Conservation (phyloP, 53 echinoderm and acorn worm genomes). For the Crossaster papposus region DNA sequence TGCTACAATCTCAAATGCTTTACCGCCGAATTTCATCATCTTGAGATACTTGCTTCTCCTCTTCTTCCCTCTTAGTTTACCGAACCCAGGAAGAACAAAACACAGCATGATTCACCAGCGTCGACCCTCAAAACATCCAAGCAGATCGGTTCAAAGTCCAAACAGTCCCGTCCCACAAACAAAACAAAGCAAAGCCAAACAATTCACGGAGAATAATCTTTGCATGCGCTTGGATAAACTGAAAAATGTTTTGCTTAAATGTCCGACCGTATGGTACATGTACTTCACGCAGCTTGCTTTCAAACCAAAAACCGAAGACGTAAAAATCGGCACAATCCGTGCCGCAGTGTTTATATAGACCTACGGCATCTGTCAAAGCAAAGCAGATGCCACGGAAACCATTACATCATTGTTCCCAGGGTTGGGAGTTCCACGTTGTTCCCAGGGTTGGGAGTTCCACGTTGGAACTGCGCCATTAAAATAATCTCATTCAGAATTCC, state of each 20-base stretch:
- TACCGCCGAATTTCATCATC: conserved; percentile 8
- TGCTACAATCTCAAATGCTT: not conserved
- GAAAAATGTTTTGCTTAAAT: not conserved
- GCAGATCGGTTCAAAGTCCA: conserved; percentile 12
- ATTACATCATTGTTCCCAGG: conserved; percentile 53
- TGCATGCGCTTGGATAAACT: not conserved
- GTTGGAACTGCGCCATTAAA: conserved; percentile 39
- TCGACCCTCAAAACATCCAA: conserved; percentile 6
- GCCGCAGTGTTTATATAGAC: conserved; percentile 22
- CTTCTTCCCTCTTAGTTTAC: conserved; percentile 23
- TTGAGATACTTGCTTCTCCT: conserved; percentile 10
- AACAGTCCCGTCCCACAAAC: not conserved
- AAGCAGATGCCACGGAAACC: not conserved
- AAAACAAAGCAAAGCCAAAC: conserved; percentile 10
- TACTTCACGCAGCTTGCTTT: not conserved
- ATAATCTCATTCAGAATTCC: conserved; percentile 43
- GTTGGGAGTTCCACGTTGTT: conserved; percentile 45
- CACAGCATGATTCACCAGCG: conserved; percentile 25
- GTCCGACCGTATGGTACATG: not conserved
- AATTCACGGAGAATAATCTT: not conserved
- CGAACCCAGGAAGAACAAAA: conserved; percentile 33
- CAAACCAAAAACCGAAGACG: not conserved
- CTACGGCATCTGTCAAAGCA: not conserved
- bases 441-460: conserved; percentile 22
- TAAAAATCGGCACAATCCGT: not conserved